Evolutionary conservation across 2,113 vertebrate genomes (phyloP).

Genomic region (Otus sunia): DNA sequence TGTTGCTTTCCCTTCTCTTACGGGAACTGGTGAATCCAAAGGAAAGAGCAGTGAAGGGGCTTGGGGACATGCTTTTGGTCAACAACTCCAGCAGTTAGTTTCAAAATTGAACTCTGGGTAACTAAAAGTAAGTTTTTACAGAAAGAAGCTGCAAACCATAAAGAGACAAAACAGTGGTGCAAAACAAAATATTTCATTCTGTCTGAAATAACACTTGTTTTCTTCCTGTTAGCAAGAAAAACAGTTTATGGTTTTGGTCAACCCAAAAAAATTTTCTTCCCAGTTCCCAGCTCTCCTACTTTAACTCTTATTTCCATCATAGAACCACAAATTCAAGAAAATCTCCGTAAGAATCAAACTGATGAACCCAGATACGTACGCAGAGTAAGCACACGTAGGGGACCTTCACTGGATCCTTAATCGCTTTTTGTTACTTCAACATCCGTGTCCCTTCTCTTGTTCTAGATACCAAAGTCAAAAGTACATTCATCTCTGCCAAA

Average conservation of each 20-base stretch:
- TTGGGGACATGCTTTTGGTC: not conserved
- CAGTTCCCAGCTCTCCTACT: not conserved
- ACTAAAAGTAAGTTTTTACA: not conserved
- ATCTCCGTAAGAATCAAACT: not conserved
- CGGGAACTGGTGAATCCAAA: not conserved
- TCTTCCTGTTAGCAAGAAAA: not conserved
- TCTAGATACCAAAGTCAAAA: not conserved
- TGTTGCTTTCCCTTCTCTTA: not conserved
- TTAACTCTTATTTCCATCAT: not conserved
- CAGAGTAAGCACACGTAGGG: not conserved
- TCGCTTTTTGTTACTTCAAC: not conserved
- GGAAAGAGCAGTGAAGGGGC: not conserved
- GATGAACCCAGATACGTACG: not conserved
- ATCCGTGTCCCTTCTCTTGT: not conserved
- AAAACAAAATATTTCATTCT: not conserved
- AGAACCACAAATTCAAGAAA: not conserved
- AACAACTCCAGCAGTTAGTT: not conserved
- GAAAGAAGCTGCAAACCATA: not conserved
- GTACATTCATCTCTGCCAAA: not conserved
- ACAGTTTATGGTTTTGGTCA: not conserved
- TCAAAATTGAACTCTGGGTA: not conserved
- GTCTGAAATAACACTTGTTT: not conserved
- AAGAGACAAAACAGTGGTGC: not conserved
- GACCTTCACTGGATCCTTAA: not conserved
- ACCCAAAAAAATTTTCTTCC: not conserved